Evolutionary conservation across 2,888 invertebrate genomes (phyloP).

Genomic region (Caenorhabditis angaria): DNA sequence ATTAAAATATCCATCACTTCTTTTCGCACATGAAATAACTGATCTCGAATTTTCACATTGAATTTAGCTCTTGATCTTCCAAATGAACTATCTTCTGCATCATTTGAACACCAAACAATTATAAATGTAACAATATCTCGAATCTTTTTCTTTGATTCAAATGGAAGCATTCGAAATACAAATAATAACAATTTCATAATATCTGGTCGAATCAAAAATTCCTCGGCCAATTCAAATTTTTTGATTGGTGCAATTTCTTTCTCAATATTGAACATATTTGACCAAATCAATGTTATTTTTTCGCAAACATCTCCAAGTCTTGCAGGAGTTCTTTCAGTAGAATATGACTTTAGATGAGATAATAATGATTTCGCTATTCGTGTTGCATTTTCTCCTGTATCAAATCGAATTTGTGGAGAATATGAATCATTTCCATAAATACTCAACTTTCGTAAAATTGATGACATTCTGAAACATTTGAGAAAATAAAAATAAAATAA

Average conservation of each 20-base stretch:
- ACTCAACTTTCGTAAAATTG: neutral
- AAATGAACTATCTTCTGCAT: slow-evolving; percentile 5
- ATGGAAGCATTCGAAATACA: neutral
- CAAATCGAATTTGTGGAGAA: neutral
- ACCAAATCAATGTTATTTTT: slow-evolving; percentile 12
- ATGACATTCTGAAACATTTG: neutral
- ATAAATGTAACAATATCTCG: slow-evolving; percentile 22
- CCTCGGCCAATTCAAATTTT: slow-evolving; percentile 25
- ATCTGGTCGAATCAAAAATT: slow-evolving; percentile 16
- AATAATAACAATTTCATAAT: slow-evolving; percentile 10
- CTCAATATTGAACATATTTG: slow-evolving; percentile 8
- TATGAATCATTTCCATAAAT: neutral
- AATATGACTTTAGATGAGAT: neutral
- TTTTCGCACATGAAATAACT: slow-evolving; percentile 14
- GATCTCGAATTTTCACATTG: slow-evolving; percentile 10
- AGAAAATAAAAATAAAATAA: neutral
- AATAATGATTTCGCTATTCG: slow-evolving; percentile 2
- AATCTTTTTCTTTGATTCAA: slow-evolving; percentile 25
- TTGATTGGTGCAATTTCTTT: slow-evolving; percentile 22
- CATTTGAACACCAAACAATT: slow-evolving; percentile 20
- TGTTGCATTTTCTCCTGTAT: slow-evolving; percentile 8
- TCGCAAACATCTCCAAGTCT: slow-evolving; percentile 9
- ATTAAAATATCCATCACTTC: slow-evolving; percentile 11
- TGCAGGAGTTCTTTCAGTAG: neutral
- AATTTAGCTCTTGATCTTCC: slow-evolving; percentile 7